Evolutionary conservation across 2,797 vertebrate species (phyloP).

Genomic region (Gastrophryne carolinensis): DNA sequence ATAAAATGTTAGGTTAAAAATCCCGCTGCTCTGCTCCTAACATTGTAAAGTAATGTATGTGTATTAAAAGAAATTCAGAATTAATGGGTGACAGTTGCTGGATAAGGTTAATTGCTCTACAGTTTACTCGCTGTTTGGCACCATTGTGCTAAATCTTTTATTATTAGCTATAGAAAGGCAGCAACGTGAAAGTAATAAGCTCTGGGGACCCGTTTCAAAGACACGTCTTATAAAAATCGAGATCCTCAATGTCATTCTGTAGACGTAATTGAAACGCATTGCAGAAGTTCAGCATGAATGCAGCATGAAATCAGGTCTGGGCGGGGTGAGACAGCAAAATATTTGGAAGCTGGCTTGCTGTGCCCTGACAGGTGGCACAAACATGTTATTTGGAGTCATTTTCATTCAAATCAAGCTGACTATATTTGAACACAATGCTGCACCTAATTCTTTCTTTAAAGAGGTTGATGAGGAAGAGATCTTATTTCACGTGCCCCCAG

Average conservation of each 20-base stretch:
- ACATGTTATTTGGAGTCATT: neutral
- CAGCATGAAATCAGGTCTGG: slow-evolving; percentile 29
- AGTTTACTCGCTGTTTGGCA: neutral
- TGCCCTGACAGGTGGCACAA: slow-evolving; percentile 14
- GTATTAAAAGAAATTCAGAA: neutral
- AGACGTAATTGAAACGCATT: neutral
- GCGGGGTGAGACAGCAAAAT: neutral
- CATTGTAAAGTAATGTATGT: neutral
- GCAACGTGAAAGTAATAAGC: neutral
- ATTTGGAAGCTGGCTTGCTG: neutral
- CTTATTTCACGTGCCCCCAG: neutral
- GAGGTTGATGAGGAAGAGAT: neutral
- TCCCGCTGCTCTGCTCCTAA: too few species aligned
- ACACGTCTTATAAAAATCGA: neutral
- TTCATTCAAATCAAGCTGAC: neutral
- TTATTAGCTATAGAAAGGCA: neutral
- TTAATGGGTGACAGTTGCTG: neutral
- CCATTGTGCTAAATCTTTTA: neutral
- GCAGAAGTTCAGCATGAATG: slow-evolving; percentile 1
- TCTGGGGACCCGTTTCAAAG: neutral
- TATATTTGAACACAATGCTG: neutral
- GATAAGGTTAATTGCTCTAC: neutral
- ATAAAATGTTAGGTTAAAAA: too few species aligned
- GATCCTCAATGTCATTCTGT: neutral
- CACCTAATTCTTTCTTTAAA: neutral